Conservation (phyloP, 1,140 invertebrate species). For the Venustaconcha ellipsiformis region DNA sequence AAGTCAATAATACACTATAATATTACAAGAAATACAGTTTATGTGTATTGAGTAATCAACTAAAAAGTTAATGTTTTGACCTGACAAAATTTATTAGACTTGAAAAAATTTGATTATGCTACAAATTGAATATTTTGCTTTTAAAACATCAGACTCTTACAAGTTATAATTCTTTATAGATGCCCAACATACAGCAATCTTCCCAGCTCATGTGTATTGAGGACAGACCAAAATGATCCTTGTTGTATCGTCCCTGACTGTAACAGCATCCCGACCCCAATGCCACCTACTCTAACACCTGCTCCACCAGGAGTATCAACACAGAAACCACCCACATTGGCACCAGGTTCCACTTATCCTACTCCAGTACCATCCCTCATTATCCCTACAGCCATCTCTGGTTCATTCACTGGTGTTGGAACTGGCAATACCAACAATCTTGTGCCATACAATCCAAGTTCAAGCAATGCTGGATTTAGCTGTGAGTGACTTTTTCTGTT, state of each 20-base stretch:
- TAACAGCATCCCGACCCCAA: constrained; percentile 36
- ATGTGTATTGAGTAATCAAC: too few relatives aligned
- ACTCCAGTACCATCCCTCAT: constrained; percentile 14
- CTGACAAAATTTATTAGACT: too few relatives aligned
- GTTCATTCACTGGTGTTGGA: constrained; percentile 15
- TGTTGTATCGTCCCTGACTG: constrained; percentile 47
- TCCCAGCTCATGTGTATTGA: constrained; percentile 26
- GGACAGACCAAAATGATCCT: constrained; percentile 28
- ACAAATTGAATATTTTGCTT: too few relatives aligned
- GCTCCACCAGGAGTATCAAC: background rate
- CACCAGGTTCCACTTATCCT: too few relatives aligned
- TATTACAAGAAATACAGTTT: too few relatives aligned
- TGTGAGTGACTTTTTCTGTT: constrained; percentile 1
- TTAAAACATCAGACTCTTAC: background rate
- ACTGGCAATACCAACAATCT: constrained; percentile 19
- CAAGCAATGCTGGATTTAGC: constrained; percentile 12
- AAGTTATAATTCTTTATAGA: constrained; percentile 17
- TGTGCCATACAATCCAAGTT: constrained; percentile 20
- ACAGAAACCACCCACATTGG: too few relatives aligned
- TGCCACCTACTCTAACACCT: constrained; percentile 21
- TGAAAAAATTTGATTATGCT: too few relatives aligned
- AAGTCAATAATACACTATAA: too few relatives aligned
- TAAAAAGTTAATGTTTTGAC: too few relatives aligned
- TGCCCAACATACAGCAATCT: constrained; percentile 39
- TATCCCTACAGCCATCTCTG: constrained; percentile 21